Evolutionary conservation across 2,797 vertebrate species (phyloP).

Genomic region (Syngnathus rostellatus): DNA sequence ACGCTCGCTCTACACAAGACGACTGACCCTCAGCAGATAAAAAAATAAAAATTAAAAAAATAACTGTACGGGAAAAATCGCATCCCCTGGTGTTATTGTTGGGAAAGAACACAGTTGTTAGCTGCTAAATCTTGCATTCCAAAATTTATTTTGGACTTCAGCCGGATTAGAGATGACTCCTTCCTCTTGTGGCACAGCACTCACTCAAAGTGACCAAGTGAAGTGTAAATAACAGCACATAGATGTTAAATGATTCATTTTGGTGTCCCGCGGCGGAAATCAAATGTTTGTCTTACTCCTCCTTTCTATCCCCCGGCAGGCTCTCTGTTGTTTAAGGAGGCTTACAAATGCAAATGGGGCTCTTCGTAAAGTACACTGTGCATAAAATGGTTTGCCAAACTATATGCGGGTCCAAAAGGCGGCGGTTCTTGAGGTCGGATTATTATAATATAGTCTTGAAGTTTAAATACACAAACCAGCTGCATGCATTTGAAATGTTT

Average conservation of each 20-base stretch:
- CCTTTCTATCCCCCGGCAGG: constrained; percentile 5
- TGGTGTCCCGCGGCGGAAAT: constrained; percentile 20
- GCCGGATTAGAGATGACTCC: neutral
- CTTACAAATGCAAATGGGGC: constrained; percentile 18
- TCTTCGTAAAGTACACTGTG: constrained; percentile 1
- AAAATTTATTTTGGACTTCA: neutral
- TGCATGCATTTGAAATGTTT: neutral
- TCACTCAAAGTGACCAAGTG: neutral
- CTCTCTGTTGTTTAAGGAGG: constrained; percentile 24
- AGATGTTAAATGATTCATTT: constrained; percentile 26
- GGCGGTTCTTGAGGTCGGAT: neutral
- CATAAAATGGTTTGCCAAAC: constrained; percentile 2
- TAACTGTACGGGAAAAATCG: too few relatives aligned
- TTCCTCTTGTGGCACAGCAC: neutral
- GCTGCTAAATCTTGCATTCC: neutral
- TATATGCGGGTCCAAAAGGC: neutral
- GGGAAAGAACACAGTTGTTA: too few relatives aligned
- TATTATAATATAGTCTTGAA: neutral
- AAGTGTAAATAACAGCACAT: constrained; percentile 12
- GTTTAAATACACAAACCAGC: neutral
- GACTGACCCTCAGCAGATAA: too few relatives aligned
- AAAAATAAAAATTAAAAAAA: too few relatives aligned
- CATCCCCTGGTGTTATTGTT: too few relatives aligned
- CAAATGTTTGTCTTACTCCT: constrained; percentile 17
- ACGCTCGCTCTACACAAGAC: too few relatives aligned